Evolutionary conservation across 2,797 vertebrate genomes (phyloP), one percentile per base, ranked within the genome.

Genomic region (Chloroceryle amazona): DNA sequence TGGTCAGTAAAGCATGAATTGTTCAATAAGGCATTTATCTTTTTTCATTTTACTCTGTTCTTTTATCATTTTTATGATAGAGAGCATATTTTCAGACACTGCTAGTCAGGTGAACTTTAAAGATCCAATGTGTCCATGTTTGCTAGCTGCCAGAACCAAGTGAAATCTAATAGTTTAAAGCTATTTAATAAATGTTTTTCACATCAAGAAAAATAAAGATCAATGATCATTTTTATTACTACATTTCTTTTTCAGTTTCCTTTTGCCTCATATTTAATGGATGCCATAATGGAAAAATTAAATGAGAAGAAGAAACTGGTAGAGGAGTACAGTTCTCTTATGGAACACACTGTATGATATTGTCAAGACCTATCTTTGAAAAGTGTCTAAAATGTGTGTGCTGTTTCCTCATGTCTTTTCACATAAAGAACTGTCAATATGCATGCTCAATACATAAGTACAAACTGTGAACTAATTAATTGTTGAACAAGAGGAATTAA

Each of bases 221-320:
- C 90, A 91, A 67, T 97, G 8, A 92, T 92, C 9, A 49, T 93
- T 97, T 97, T 97, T 96, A 95, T 94, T 92, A 70, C 57, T 97
- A 3, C 96, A 46, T 98, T 97, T 98, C 82, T 97, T 91, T 98
- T 98, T 93, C 98, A 99, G 99, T 98, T 99, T 98, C 98, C 99
- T 97, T 99, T 99, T 98, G 99, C 98, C 51, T 98, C 98, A 73
- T 98, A 98, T 97, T 98, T 99, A 98, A 98, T 99, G 98, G 98
- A 99, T 98, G 98, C 98, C 88, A 55, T 99, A 96, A 96, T 98
- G 95, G 98, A 98, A 98, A 99, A 99, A 99, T 98, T 99, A 98
- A 99, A 99, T 98, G 99, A 99, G 98, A 98, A 98, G 98, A 99
- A 98, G 97, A 98, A 98, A 97, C 98, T 99, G 94, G 96, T 98